Conservation (phyloP, 2,797 vertebrate genomes). For the Typhlichthys subterraneus region DNA sequence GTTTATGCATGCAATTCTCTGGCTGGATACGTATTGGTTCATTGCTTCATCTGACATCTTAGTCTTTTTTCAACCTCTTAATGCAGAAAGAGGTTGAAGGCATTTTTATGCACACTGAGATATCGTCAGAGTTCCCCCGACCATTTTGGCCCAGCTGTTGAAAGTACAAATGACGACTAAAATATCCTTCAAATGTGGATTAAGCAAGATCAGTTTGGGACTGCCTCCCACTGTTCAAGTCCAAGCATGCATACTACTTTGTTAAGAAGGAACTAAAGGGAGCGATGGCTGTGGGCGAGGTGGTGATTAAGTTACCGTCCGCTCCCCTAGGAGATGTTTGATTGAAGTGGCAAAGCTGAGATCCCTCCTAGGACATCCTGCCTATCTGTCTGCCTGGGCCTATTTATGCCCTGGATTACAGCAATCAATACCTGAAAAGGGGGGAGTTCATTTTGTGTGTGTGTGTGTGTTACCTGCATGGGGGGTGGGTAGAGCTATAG, state of each 20-base stretch:
- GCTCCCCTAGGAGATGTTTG: conserved; percentile 24
- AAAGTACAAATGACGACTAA: too few species aligned
- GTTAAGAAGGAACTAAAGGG: background rate
- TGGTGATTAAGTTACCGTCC: conserved; percentile 43
- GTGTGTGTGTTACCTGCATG: background rate
- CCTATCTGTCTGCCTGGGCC: conserved; percentile 51
- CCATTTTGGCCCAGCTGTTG: too few species aligned
- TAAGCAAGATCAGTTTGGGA: too few species aligned
- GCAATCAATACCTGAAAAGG: conserved; percentile 47
- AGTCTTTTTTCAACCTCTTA: too few species aligned
- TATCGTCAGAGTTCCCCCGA: too few species aligned
- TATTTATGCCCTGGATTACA: conserved; percentile 55
- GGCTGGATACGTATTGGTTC: too few species aligned
- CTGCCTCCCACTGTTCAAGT: background rate
- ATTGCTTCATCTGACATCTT: too few species aligned
- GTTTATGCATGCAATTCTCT: too few species aligned
- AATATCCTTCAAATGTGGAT: too few species aligned
- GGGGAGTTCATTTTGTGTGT: conserved; percentile 26
- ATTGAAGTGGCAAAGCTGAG: conserved; percentile 30
- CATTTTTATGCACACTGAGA: too few species aligned
- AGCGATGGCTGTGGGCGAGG: conserved; percentile 11
- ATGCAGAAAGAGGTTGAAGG: too few species aligned
- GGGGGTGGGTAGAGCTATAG: background rate
- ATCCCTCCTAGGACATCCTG: conserved; percentile 48
- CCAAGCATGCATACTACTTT: background rate